Base-by-base conservation (phyloP, 2,113 vertebrate species). In the Microtus ochrogaster region DNA sequence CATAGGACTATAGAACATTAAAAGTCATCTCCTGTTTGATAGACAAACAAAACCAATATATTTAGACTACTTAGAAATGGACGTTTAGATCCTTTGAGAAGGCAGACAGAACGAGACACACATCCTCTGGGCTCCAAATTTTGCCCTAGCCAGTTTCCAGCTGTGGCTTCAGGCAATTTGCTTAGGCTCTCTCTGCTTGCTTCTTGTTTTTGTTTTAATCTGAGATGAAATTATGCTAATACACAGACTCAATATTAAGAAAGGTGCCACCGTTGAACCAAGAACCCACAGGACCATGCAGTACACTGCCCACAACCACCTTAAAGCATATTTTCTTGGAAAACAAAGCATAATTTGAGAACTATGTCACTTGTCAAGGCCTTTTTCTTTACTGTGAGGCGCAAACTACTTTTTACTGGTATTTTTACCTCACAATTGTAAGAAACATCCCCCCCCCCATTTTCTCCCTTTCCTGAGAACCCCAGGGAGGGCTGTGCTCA, bases 401-500 rank as follows among this genome's bases (percentile, higher is more conserved):
- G 4, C n/a, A 63, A 22, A 13, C 39, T 66, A 49, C 49, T 96
- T 89, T 92, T 47, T 44, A 24, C 7, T 28, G 36, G 83, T 76
- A 73, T 49, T 90, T 65, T 94, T 28, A 19, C 84, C 87, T 82
- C 49, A 9, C 5, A 24, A 55, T 77, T 77, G 55, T 90, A 63
- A 78, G 90, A 90, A 84, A 88, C 14, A 63, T 3, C 16, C 55
- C 74, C 22, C 49, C 44, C 9, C 49, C 49, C 85, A 5, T 86
- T 84, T 91, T 36, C 41, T 81, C 33, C 30, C 16, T 92, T 74
- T 88, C 55, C 17, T 41, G 70, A 81, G 85, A 94, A 65, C 5
- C 92, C 76, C 44, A 84, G 52, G 82, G n/a, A 63, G 78, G 96
- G 96, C 95, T 97, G 97, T 93, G 96, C 97, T 94, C 79, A 96